Evolutionary conservation across 2,797 vertebrate species (phyloP), one percentile per base, ranked within the genome.

Genomic region (Ficedula albicollis): DNA sequence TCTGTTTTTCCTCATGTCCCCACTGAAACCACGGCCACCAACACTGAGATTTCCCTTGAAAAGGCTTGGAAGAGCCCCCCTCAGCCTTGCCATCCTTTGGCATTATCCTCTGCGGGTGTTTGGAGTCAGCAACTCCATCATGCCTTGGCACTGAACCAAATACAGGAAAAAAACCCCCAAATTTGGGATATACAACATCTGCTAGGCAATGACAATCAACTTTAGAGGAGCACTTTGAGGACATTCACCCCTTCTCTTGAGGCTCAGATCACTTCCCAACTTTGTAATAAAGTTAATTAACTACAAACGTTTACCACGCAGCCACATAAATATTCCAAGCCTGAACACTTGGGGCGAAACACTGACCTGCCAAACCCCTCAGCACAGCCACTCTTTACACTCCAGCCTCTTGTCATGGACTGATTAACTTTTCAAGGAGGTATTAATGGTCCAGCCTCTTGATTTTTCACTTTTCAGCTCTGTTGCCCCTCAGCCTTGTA

Each of bases 391-490:
- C 51, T 44, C 39, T 86, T 86, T 34, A 20, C 32, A 44, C 81
- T 78, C 68, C 63, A 90, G 78, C 46, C 29, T 59, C 5, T 54
- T 93, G 44, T 46, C 54, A 70, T 18, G 68, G 56, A 52, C 15
- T 92, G 78, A 96, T 94, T 91, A 95, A 73, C 59, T 95, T 90
- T 73, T 95, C 86, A 84, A 80, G 23, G 90, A 79, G 34, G 58
- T 74, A 78, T 87, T 91, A 92, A 78, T 79, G 73, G 49, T 34
- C 52, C 63, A 76, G 38, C 22, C 75, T 89, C 78, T 92, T 94
- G 69, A 90, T 81, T 96, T 95, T 93, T 90, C 91, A 90, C 86
- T 95, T 97, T 96, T 96, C 76, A 91, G 85, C 59, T 94, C 84
- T 91, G 73, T 59, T 96, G 68, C 70, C 82, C 89, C 86, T 97